Evolutionary conservation across 2,797 vertebrate genomes (phyloP), one percentile per base, ranked within the genome.

Genomic region (Champsocephalus esox): DNA sequence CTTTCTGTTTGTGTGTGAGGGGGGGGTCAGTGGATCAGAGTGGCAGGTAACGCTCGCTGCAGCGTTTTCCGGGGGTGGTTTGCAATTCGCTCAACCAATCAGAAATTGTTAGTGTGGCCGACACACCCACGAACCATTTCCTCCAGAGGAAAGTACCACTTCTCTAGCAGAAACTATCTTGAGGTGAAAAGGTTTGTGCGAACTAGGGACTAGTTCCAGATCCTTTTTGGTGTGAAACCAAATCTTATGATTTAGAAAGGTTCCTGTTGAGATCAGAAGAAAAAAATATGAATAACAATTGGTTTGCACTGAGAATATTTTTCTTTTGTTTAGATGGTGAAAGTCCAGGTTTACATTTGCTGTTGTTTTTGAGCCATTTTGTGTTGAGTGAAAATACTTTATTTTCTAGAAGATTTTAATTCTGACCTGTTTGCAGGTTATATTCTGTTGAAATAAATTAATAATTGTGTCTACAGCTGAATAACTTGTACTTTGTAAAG

Each of bases 391-490:
- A 3, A 77, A 77, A 44, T 32, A 49, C 62, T 66, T 72, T 81
- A 32, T 73, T 72, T 73, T 73, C 75, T 65, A 38, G 75, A 49
- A 81, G 16, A 57, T 9, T 84, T 72, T 83, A 77, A 66, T 85
- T 87, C 83, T 77, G 43, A 85, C 44, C 93, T 94, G 92, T 96
- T 96, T 96, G 96, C 94, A 95, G 94, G 92, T 90, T 68, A 81
- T 93, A 93, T 94, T 95, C 93, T 95, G 94, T 95, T 95, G 95
- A 95, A 96, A 96, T 96, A 97, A 96, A 97, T 92, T 75, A 89
- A 95, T 96, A 86, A 96, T 95, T 96, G 94, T 95, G 94, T 93
- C 92, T 83, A 66, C 44, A 87, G 88, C 84, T 79, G 93, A 94
- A 92, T 95, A 87, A 88, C 24, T 92, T 92, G 92, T 95, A 93